phyloP scores from a whole-genome alignment of 2,888 invertebrate genomes.

The Heliothis peltigera region DNA sequence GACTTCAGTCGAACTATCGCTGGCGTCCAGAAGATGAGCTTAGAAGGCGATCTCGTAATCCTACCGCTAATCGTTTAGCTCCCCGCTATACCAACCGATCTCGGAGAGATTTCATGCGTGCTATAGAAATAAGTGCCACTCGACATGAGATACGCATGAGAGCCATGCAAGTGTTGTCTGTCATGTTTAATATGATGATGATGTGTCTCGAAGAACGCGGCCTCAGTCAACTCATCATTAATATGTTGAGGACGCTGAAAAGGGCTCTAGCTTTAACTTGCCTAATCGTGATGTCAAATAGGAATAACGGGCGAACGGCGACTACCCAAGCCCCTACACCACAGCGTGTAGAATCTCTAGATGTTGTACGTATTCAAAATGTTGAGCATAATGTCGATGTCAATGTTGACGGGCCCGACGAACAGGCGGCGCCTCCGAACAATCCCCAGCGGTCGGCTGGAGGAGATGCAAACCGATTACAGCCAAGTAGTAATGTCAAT shows the following conservation, averaged over 20 bases:
- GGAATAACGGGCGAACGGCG: conserved; percentile 69
- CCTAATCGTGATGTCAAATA: conserved; percentile 85
- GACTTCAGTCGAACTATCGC: conserved; percentile 72
- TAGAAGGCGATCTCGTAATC: conserved; percentile 74
- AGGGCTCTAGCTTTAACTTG: conserved; percentile 86
- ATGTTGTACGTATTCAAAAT: conserved; percentile 82
- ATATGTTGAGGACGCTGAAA: conserved; percentile 84
- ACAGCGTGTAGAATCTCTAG: conserved; percentile 76
- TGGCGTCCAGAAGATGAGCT: conserved; percentile 81
- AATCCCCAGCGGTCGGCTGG: conserved; percentile 33
- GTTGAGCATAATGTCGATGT: conserved; percentile 82
- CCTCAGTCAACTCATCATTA: conserved; percentile 84
- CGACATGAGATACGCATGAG: conserved; percentile 87
- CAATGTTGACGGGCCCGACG: conserved; percentile 82
- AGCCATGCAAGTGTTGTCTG: conserved; percentile 87
- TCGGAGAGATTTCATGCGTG: conserved; percentile 78
- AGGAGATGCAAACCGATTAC: conserved; percentile 17
- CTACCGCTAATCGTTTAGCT: conserved; percentile 69
- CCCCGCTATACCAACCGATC: conserved; percentile 74
- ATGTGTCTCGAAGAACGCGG: conserved; percentile 86
- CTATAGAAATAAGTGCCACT: conserved; percentile 83
- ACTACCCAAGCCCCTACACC: conserved; percentile 68
- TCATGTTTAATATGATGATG: conserved; percentile 89
- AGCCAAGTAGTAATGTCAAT: conserved; percentile 48
- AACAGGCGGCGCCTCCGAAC: conserved; percentile 65